These are phyloP conservation scores for Luscinia megarhynchos DNA, from an alignment of 2,797 vertebrate species.

Conservation along the genomic window DNA sequence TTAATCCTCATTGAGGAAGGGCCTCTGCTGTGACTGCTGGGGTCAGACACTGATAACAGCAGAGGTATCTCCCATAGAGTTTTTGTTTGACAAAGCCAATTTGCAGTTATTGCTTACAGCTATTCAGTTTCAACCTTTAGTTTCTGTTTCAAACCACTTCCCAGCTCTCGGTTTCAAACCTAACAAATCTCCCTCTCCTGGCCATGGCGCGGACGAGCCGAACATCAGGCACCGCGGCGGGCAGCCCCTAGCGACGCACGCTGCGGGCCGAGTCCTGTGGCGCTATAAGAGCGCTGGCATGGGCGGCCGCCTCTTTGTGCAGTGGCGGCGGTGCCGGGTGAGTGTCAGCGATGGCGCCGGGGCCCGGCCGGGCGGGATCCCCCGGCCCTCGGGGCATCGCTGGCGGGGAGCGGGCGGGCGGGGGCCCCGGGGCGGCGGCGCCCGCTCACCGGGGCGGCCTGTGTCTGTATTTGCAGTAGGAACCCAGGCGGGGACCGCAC, in stretches of 20 bases:
- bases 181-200: fast-evolving
- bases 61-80: not conserved
- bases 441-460: slow-evolving; percentile 16
- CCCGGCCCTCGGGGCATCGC: not conserved
- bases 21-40: not conserved
- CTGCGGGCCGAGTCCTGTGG: too few relatives aligned
- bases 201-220: fast-evolving
- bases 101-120: not conserved
- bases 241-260: too few relatives aligned
- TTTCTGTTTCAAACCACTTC: not conserved
- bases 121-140: not conserved
- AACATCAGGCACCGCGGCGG: not conserved
- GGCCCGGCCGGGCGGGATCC: not conserved
- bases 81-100: not conserved
- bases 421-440: slow-evolving; percentile 35
- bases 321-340: slow-evolving; percentile 36
- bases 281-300: slow-evolving; percentile 42
- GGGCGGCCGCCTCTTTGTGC: not conserved
- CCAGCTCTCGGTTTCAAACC: not conserved
- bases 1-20: fast-evolving
- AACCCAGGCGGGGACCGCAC: slow-evolving; percentile 83
- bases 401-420: not conserved
- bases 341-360: not conserved
- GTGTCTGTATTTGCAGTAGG: slow-evolving; percentile 82
- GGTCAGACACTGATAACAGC: too few relatives aligned